A percentile compares a stretch with the other conserved stretches of the same genome.
phyloP scores from a whole-genome alignment of 2,113 vertebrate species.

The Theristicus caerulescens region DNA sequence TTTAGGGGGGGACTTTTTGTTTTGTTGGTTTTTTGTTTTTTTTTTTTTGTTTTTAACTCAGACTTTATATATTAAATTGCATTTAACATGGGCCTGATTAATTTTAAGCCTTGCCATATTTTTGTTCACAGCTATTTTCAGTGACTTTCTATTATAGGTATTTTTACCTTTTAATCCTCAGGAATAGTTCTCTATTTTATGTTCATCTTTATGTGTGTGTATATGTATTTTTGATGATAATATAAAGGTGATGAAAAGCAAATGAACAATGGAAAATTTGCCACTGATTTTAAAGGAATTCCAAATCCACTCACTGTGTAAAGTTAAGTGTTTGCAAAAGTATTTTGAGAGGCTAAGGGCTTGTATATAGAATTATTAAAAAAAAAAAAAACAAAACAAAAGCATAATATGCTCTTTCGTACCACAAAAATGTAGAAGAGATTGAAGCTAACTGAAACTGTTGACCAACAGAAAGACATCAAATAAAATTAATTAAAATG shows the following conservation, averaged over 20 bases:
- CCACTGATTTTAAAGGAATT: neutral
- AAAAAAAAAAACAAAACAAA: neutral
- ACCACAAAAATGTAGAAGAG: neutral
- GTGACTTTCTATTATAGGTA: neutral
- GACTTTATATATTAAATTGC: neutral
- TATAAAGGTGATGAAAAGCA: neutral
- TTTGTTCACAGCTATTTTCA: neutral
- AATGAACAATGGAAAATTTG: neutral
- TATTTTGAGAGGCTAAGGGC: neutral
- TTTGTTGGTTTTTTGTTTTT: neutral
- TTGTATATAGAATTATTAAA: neutral
- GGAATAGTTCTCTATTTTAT: neutral
- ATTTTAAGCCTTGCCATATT: neutral
- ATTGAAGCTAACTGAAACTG: neutral
- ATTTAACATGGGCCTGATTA: neutral
- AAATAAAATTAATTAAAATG: neutral
- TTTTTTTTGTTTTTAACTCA: neutral
- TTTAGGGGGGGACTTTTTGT: no score
- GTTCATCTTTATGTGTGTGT: neutral
- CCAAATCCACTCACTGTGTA: rapidly evolving
- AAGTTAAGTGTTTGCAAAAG: neutral
- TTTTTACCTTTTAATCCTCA: neutral
- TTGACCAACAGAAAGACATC: neutral
- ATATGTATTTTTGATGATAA: neutral
- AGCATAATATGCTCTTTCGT: neutral